phyloP scores from a whole-genome alignment of 2,888 invertebrate species.

The Criorhina ranunculi region DNA sequence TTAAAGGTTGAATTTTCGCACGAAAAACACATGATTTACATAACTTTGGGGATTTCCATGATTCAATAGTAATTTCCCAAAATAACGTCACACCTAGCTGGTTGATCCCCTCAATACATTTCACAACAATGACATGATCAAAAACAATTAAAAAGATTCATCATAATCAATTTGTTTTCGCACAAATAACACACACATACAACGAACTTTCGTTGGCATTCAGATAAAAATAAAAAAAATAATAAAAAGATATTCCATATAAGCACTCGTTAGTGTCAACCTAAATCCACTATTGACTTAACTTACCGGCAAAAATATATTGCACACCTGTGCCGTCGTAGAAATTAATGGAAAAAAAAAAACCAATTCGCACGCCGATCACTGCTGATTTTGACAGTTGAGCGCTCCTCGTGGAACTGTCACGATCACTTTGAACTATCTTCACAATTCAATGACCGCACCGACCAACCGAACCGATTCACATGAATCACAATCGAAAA shows the following conservation, averaged over 20 bases:
- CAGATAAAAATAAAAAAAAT: neutral
- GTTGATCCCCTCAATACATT: too few species aligned
- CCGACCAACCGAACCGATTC: too few species aligned
- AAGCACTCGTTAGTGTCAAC: neutral
- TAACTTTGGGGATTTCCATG: neutral
- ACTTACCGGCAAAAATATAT: neutral
- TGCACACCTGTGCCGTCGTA: neutral
- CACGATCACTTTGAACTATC: slow-evolving; percentile 8
- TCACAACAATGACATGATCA: neutral
- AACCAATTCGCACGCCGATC: slow-evolving; percentile 2
- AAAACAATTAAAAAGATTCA: neutral
- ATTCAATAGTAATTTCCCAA: neutral
- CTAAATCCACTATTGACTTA: neutral
- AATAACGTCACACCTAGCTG: neutral
- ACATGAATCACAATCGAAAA: slow-evolving; percentile 9
- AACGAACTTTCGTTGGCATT: neutral
- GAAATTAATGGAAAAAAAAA: neutral
- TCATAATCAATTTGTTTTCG: neutral
- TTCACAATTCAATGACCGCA: slow-evolving; percentile 14
- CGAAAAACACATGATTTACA: neutral
- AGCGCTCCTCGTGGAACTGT: slow-evolving; percentile 11
- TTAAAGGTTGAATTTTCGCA: slow-evolving; percentile 12
- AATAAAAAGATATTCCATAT: neutral
- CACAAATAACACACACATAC: neutral
- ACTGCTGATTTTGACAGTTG: slow-evolving; percentile 23